Evolutionary conservation across 2,113 vertebrate genomes (phyloP), one percentile per base, ranked within the genome.

Genomic region (Cyphomyrus plagiostoma): DNA sequence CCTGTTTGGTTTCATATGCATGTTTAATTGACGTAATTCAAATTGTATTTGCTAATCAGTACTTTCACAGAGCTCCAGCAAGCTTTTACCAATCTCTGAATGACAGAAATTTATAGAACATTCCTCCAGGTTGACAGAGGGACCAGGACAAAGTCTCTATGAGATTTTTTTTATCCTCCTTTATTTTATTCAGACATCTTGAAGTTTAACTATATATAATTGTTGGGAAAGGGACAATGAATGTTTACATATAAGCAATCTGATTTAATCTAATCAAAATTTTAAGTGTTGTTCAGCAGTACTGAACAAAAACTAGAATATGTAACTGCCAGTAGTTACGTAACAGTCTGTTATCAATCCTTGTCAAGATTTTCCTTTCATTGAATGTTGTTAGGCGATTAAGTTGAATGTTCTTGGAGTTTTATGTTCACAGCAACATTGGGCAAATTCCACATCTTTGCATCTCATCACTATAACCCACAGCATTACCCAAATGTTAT

Each of bases 201-300:
- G 53, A 66, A 62, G 35, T 50, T 88, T 42, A 66, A 87, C 48
- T 87, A 53, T 53, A 52, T 52, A 86, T 80, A 80, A 19, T 26
- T 80, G 74, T 80, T 17, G n/a, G 74, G 35, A 80, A 42, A 77
- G n/a, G 52, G 85, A 86, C 85, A 86, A n/a, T 56, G 85, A 56
- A 87, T 87, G 85, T 87, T 48, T 35, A 80, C 35, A 80, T 80
- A 80, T 42, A 80, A 80, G 74, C 15, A 80, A 19, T 19, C 74
- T 42, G 74, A 80, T 80, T 42, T 39, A 42, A 17, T 42, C 35
- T 80, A 80, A 70, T 30, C 62, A 30, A 74, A 39, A 39, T 6
- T 39, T 17, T 42, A 86, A 30, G 9, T 50, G 48, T 35, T 26
- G 50, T 53, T 48, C 49, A 53, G n/a, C 23, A 86, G 83, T 50